Evolutionary conservation across 2,113 vertebrate genomes (phyloP).

Genomic region (Lophius piscatorius): DNA sequence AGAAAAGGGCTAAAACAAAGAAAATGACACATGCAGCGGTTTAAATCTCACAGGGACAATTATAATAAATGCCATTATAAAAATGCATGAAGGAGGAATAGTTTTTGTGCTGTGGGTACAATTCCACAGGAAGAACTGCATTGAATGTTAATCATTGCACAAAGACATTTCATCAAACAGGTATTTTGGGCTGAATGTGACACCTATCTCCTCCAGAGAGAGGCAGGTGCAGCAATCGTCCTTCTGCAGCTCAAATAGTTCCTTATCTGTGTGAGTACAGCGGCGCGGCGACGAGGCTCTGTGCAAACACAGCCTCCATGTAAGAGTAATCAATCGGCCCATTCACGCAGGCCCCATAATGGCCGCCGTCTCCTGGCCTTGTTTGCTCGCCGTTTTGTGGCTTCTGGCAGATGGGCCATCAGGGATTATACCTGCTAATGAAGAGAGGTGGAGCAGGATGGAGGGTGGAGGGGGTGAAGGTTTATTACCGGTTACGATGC

Average conservation of each 20-base stretch:
- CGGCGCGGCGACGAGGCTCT: slow-evolving; percentile 18
- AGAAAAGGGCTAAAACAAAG: too few species aligned
- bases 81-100: too few species aligned
- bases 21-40: too few species aligned
- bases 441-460: slow-evolving; percentile 44
- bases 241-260: slow-evolving; percentile 38
- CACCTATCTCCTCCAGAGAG: slow-evolving; percentile 13
- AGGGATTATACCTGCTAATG: slow-evolving; percentile 74
- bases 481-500: slow-evolving; percentile 37
- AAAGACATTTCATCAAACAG: too few species aligned
- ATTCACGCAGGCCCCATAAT: slow-evolving; percentile 56
- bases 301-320: slow-evolving; percentile 51
- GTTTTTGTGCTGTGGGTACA: too few species aligned
- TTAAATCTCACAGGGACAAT: too few species aligned
- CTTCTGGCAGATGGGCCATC: slow-evolving; percentile 71
- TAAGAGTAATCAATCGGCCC: slow-evolving; percentile 28
- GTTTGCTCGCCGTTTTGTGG: slow-evolving; percentile 67
- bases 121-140: too few species aligned
- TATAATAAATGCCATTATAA: too few species aligned
- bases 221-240: slow-evolving; percentile 40
- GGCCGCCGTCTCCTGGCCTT: slow-evolving; percentile 39
- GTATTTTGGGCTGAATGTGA: neutral
- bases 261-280: slow-evolving; percentile 46
- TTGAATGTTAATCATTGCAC: too few species aligned
- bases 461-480: neutral